Evolutionary conservation across 2,797 vertebrate species (phyloP).

Genomic region (Neopelma chrysocephalum): DNA sequence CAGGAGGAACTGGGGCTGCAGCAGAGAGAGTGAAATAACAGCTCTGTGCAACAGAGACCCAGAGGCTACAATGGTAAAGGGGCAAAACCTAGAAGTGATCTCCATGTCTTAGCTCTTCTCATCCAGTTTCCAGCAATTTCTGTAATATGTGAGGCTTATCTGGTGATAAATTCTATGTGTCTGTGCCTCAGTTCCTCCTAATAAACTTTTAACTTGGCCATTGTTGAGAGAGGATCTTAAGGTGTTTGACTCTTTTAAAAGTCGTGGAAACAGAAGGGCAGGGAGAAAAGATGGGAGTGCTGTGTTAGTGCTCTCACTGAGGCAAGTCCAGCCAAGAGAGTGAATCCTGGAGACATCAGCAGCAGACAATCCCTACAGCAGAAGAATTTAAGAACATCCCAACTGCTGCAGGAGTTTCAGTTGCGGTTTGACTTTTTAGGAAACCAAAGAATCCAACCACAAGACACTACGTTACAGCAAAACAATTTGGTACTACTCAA

Average conservation of each 20-base stretch:
- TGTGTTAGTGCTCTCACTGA: not conserved
- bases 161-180: not conserved
- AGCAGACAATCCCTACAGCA: not conserved
- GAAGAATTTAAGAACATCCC: not conserved
- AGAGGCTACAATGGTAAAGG: not conserved
- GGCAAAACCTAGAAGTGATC: not conserved
- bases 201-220: not conserved
- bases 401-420: not conserved
- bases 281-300: not conserved
- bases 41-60: not conserved
- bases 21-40: not conserved
- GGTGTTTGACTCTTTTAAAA: not conserved
- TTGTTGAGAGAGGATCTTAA: not conserved
- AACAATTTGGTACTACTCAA: not conserved
- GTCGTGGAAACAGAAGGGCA: not conserved
- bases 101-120: not conserved
- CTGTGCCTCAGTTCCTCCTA: not conserved
- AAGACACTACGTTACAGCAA: not conserved
- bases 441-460: not conserved
- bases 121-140: not conserved
- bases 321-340: not conserved
- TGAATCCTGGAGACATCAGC: accelerated
- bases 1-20: not conserved
- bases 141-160: not conserved
- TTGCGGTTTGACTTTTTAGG: not conserved